phyloP scores from a whole-genome alignment of 2,888 invertebrate genomes.

The Temnothorax ravouxi region DNA sequence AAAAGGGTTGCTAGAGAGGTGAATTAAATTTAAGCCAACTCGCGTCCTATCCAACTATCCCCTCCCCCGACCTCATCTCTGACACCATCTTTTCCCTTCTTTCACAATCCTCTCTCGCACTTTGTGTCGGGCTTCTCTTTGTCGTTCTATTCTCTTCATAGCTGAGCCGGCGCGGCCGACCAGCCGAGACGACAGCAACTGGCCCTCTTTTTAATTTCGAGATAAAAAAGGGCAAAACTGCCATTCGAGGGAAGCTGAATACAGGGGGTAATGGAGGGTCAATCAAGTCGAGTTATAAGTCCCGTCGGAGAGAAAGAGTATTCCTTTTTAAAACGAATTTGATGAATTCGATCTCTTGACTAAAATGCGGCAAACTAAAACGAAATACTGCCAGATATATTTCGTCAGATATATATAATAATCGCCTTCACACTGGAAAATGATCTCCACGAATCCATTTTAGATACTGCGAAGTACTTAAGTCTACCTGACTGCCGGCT shows the following conservation, averaged over 20 bases:
- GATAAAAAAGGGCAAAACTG: conserved; percentile 61
- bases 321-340: conserved; percentile 49
- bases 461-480: neutral
- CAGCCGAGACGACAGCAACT: conserved; percentile 40
- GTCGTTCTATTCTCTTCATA: conserved; percentile 48
- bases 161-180: conserved; percentile 11
- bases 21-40: conserved; percentile 75
- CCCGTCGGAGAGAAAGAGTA: conserved; percentile 23
- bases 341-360: conserved; percentile 31
- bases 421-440: conserved; percentile 41
- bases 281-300: conserved; percentile 41
- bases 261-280: conserved; percentile 9
- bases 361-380: conserved; percentile 59
- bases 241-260: conserved; percentile 6
- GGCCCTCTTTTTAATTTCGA: conserved; percentile 60
- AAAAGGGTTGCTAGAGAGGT: conserved; percentile 64
- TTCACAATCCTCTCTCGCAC: conserved; percentile 46
- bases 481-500: conserved; percentile 26
- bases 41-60: conserved; percentile 32
- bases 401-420: conserved; percentile 64
- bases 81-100: conserved; percentile 49
- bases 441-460: neutral
- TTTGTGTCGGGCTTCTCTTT: conserved; percentile 50
- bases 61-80: conserved; percentile 12
- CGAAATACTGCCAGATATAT: conserved; percentile 48